These are phyloP conservation scores for Rhamnusium bicolor DNA, from an alignment of 2,888 invertebrate species.

Conservation along the genomic window DNA sequence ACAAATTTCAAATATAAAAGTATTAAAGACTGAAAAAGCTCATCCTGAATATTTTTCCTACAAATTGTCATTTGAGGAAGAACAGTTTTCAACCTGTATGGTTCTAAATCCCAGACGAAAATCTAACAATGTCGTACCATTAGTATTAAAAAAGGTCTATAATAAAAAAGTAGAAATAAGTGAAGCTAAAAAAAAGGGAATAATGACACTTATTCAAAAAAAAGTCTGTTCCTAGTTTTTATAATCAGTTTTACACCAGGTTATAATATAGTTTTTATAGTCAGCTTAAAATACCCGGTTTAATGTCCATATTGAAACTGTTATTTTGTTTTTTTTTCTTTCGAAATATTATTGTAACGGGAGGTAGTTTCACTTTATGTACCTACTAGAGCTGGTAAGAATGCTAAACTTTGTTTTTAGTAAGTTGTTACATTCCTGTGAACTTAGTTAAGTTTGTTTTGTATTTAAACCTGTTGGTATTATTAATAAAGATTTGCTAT, in stretches of 20 bases:
- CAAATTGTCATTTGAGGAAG: slow-evolving; percentile 2
- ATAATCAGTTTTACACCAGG: slow-evolving; percentile 1
- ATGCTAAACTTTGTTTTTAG: background rate
- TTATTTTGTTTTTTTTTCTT: background rate
- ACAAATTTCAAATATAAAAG: slow-evolving; percentile 14
- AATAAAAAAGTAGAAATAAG: background rate
- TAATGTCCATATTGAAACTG: too few relatives aligned
- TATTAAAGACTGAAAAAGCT: slow-evolving; percentile 1
- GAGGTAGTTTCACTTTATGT: background rate
- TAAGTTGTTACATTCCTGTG: background rate
- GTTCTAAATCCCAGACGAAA: slow-evolving; percentile 11
- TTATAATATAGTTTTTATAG: slow-evolving; percentile 1
- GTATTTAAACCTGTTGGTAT: background rate
- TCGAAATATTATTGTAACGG: background rate
- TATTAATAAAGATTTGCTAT: background rate
- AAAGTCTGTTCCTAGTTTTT: slow-evolving; percentile 16
- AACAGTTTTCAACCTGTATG: slow-evolving; percentile 4
- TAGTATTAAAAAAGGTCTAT: background rate
- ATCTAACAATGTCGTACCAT: background rate
- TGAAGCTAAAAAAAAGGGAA: slow-evolving; percentile 6
- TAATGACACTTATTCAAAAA: slow-evolving; percentile 20
- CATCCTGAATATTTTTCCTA: slow-evolving; percentile 14
- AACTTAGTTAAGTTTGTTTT: background rate
- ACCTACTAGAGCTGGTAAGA: background rate
- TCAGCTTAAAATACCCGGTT: background rate